Evolutionary conservation across 2,888 invertebrate species (phyloP), one percentile per base, ranked within the genome.

Genomic region (Tetheella fluctuosa): DNA sequence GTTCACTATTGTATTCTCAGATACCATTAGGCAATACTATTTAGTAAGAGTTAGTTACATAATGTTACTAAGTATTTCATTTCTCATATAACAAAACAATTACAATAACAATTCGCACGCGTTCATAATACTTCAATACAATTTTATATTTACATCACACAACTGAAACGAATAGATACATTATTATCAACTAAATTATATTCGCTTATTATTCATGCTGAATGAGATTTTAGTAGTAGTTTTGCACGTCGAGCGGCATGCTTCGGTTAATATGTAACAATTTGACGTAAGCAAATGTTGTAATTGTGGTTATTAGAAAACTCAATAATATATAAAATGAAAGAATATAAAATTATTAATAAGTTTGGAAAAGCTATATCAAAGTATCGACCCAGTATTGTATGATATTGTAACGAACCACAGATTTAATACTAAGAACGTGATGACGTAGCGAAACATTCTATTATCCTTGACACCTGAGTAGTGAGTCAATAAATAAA

Each of bases 91-190:
- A 48, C 17, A 10, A n/a, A 2, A 42, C n/a, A n/a, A 17, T 42
- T 15, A 17, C 17, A 42, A 34, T 48, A 48, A 48, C 48, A 48
- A 48, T 48, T 48, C 20, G 48, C 48, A 48, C 48, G 48, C 48
- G 39, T 6, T 4, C n/a, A n/a, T 48, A 17, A n/a, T 48, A 20
- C n/a, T 20, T 48, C 1, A 20, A 48, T 20, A 48, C 10, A 20
- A 48, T 20, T 34, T 34, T 20, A 48, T 48, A 20, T 48, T 20
- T 20, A 48, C 48, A 48, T 48, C 48, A 48, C 42, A 17, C n/a
- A 34, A 34, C 6, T 13, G 15, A 2, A 15, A 0, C 4, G 15
- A 42, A 42, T 17, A 42, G 17, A 42, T 17, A 30, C 15, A 42
- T 42, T 42, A 42, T 39, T 42, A 42, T 42, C 20, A 48, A 20